Conservation (phyloP, 2,797 vertebrate genomes). For the Sebastes steindachneri region DNA sequence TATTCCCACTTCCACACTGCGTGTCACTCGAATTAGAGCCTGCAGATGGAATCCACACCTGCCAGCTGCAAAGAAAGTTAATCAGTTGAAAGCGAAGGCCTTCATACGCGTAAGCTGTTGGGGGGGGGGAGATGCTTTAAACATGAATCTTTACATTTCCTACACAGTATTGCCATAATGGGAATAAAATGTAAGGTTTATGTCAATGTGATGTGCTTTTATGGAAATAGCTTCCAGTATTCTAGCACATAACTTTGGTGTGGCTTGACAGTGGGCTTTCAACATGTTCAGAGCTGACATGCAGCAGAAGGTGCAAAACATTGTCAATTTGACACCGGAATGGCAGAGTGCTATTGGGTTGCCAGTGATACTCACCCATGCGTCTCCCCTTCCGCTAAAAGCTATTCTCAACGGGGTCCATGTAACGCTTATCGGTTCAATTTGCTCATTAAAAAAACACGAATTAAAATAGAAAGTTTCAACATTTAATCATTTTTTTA, state of each 20-base stretch:
- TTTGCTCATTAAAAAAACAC: background rate
- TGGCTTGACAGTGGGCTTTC: background rate
- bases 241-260: background rate
- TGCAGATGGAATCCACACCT: constrained; percentile 23
- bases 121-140: background rate
- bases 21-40: background rate
- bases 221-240: background rate
- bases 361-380: background rate
- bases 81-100: background rate
- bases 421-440: background rate
- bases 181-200: background rate
- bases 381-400: background rate
- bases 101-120: constrained; percentile 5
- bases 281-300: background rate
- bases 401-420: background rate
- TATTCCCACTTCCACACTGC: background rate
- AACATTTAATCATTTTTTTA: background rate
- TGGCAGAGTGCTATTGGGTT: constrained; percentile 2
- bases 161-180: background rate
- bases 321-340: background rate
- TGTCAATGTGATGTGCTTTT: background rate
- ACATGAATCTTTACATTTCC: background rate
- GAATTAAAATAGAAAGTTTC: no score
- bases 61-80: constrained; percentile 22
- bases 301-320: constrained; percentile 13